Evolutionary conservation across 2,888 invertebrate species (phyloP), one percentile per base, ranked within the genome.

Genomic region (Macaria notata): DNA sequence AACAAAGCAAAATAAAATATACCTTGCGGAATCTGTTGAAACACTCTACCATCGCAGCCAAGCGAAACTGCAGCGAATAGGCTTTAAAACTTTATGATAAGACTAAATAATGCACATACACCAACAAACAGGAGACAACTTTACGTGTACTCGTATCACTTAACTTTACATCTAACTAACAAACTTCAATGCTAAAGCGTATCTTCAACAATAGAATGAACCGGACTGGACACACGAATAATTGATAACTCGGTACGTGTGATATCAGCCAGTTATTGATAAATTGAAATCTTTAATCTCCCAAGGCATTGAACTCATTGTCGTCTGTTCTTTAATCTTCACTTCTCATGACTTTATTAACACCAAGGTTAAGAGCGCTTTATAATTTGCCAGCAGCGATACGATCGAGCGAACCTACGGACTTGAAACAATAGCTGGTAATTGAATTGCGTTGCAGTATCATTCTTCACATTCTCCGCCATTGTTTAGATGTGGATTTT

Each of bases 371-470:
- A 62, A 46, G 50, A 46, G 38, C 51, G 55, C 51, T 46, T 52
- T 59, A 52, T 46, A 55, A 59, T 46, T 55, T 49, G 52, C 56
- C 41, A 56, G 44, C 41, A n/a, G n/a, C 38, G 61, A 47, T 54
- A 62, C 46, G 43, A 59, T 56, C 53, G 41, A 49, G 47, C 33
- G 42, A 46, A 50, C 53, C 61, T 54, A 55, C 63, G 48, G 54
- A 48, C 53, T 46, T 31, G 44, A 57, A 59, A 64, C 66, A 66
- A 64, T 64, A 51, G 46, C 46, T 49, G 43, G 41, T 54, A 55
- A 61, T 64, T 59, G 48, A 59, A 58, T 61, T 57, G 61, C 57
- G 61, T 56, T 64, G 56, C 54, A 47, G 61, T 61, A 62, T 63
- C 56, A 61, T 59, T 50, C 47, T 42, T 9, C 42, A 49, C 59